Percentiles rank a stretch among this genome's conserved stretches.
These are phyloP conservation scores for Chaunax sp. DNA, from an alignment of 2,797 vertebrate genomes.

Conservation along the genomic window DNA sequence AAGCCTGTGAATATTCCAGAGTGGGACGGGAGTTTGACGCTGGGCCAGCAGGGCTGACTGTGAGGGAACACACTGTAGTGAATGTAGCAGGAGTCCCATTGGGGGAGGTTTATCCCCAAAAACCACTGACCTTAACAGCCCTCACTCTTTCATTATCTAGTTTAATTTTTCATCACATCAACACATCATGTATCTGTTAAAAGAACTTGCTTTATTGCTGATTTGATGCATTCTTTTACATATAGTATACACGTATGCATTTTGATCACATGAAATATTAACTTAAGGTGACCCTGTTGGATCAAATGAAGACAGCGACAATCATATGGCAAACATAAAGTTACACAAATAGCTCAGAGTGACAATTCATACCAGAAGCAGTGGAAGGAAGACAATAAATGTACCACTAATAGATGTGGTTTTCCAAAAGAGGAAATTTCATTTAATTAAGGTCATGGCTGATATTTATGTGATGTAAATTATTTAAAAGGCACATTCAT, in stretches of 20 bases:
- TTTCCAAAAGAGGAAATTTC: slow-evolving; percentile 56
- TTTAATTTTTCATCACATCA: background rate
- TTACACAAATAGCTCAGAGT: slow-evolving; percentile 49
- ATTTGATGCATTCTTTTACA: slow-evolving; percentile 71
- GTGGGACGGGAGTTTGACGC: slow-evolving; percentile 33
- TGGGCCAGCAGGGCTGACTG: slow-evolving; percentile 39
- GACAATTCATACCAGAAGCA: slow-evolving; percentile 61
- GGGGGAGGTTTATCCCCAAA: slow-evolving; percentile 24
- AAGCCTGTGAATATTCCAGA: slow-evolving; percentile 71
- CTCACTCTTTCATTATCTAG: background rate
- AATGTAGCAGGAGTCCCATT: slow-evolving; percentile 39
- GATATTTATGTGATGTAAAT: slow-evolving; percentile 41
- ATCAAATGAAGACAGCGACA: slow-evolving; percentile 65
- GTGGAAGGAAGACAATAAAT: slow-evolving; percentile 63
- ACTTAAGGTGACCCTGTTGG: slow-evolving; percentile 38
- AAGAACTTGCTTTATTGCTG: slow-evolving; percentile 78
- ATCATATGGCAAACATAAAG: slow-evolving; percentile 59
- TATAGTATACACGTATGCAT: slow-evolving; percentile 56
- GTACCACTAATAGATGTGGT: slow-evolving; percentile 41
- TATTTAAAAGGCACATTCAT: slow-evolving; percentile 75
- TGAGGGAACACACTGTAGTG: slow-evolving; percentile 43
- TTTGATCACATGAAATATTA: slow-evolving; percentile 59
- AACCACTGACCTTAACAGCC: background rate
- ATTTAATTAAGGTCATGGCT: slow-evolving; percentile 56
- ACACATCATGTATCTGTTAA: slow-evolving; percentile 47